Conservation (phyloP, 2,888 invertebrate genomes). For the Halocaridina rubra region DNA sequence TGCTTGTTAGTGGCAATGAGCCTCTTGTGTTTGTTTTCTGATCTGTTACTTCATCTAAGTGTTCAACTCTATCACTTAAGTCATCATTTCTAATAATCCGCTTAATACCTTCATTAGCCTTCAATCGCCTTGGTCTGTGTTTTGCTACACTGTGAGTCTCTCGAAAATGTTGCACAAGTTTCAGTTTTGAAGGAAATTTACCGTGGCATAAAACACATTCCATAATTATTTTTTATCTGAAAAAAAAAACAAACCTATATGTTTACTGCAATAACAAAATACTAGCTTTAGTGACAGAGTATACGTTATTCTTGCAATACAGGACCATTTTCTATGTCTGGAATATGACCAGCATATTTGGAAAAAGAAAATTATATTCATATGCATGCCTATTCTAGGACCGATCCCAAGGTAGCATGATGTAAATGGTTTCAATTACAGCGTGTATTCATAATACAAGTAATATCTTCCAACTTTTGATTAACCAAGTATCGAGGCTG, state of each 20-base stretch:
- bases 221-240: background rate
- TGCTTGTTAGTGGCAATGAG: constrained; percentile 6
- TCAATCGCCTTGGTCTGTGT: constrained; percentile 36
- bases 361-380: no score
- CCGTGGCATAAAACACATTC: constrained; percentile 36
- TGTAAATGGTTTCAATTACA: no score
- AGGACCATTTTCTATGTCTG: no score
- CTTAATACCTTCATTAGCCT: constrained; percentile 11
- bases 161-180: constrained; percentile 42
- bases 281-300: no score
- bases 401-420: no score
- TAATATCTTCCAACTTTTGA: no score
- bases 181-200: constrained; percentile 24
- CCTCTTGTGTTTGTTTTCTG: background rate
- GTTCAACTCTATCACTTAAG: background rate
- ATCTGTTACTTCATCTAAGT: background rate
- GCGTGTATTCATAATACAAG: no score
- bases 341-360: no score
- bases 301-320: no score
- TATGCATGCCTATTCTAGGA: no score
- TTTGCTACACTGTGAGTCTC: constrained; percentile 46
- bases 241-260: background rate
- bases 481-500: no score
- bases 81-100: background rate
- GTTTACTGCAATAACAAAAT: no score